Evolutionary conservation across 92 coral and sea anemone species (phyloP).

Genomic region (Phenganax stokvisi): DNA sequence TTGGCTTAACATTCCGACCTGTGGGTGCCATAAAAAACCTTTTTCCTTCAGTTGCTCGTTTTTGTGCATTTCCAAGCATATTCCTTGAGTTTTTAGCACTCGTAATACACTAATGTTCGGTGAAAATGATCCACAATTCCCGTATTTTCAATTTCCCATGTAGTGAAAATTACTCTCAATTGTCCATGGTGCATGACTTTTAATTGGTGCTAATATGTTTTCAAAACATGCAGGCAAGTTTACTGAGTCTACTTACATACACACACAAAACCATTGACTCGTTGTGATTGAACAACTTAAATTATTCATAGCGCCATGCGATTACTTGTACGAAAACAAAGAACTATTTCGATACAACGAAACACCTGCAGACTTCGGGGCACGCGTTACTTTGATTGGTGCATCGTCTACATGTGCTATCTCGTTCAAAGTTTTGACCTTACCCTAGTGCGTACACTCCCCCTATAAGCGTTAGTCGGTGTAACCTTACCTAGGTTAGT

Average conservation of each 20-base stretch:
- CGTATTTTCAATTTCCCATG: background rate
- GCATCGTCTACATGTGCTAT: slow-evolving; percentile 23
- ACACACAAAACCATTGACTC: background rate
- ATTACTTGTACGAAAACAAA: slow-evolving; percentile 6
- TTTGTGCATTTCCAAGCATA: too few species aligned
- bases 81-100: too few species aligned
- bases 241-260: background rate
- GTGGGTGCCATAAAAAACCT: too few species aligned
- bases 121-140: background rate
- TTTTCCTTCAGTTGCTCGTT: too few species aligned
- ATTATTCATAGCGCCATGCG: slow-evolving; percentile 22
- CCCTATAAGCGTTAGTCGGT: background rate
- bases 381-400: slow-evolving; percentile 33
- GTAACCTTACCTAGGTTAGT: background rate
- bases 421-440: background rate
- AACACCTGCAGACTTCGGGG: slow-evolving; percentile 32
- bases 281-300: background rate
- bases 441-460: background rate
- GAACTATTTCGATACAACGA: slow-evolving; percentile 13
- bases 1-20: too few species aligned
- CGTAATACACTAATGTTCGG: too few species aligned
- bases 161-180: background rate
- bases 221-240: slow-evolving; percentile 2
- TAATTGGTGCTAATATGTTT: background rate
- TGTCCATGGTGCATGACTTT: background rate